Conservation (phyloP, 2,888 invertebrate genomes). For the Tiphia femorata region DNA sequence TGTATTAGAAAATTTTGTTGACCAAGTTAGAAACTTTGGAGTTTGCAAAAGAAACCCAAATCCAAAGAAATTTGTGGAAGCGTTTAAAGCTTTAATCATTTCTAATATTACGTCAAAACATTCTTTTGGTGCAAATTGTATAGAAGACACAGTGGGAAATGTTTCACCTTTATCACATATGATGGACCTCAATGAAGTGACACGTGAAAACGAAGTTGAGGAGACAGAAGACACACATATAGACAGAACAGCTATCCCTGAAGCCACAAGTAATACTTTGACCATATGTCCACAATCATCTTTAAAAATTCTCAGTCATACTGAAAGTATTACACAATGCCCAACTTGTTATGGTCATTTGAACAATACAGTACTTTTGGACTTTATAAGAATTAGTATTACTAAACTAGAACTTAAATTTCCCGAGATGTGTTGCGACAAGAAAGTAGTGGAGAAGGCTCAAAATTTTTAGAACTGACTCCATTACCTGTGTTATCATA, state of each 20-base stretch:
- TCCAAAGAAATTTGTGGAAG: not conserved
- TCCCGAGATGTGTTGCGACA: not conserved
- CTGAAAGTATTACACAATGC: not conserved
- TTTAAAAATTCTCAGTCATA: not conserved
- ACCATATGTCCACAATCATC: not conserved
- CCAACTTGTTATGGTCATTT: not conserved
- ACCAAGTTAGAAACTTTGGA: not conserved
- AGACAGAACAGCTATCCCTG: not conserved
- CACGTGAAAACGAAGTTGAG: not conserved
- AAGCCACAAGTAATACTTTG: not conserved
- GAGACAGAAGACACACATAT: not conserved
- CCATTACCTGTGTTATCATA: not conserved
- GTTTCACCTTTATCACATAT: not conserved
- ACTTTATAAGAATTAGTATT: not conserved
- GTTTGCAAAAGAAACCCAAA: not conserved
- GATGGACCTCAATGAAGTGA: not conserved
- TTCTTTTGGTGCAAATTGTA: not conserved
- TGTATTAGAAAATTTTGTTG: no score
- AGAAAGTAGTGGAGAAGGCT: not conserved
- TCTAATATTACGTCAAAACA: not conserved
- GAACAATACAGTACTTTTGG: not conserved
- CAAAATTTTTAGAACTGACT: not conserved
- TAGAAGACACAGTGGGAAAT: not conserved
- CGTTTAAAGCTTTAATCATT: not conserved
- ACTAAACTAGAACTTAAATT: conserved; percentile 1